These are phyloP conservation scores for Drosophila asahinai DNA, from an alignment of 1,140 invertebrate genomes.

Conservation along the genomic window DNA sequence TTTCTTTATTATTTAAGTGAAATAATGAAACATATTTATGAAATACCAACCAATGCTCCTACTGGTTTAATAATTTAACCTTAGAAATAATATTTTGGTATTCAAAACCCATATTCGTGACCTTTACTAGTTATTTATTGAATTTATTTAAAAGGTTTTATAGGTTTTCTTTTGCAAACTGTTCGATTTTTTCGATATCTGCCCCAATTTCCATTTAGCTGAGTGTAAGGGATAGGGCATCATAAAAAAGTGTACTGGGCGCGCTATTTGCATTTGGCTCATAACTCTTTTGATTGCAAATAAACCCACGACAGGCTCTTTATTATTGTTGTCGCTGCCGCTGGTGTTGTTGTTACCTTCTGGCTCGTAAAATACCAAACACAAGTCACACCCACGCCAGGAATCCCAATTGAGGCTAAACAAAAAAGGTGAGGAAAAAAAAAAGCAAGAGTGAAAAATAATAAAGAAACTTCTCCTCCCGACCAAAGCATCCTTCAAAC, in stretches of 20 bases:
- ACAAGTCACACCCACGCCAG: constrained; percentile 71
- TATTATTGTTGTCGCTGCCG: constrained; percentile 57
- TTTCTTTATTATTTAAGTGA: neutral
- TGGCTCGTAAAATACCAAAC: constrained; percentile 70
- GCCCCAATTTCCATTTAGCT: constrained; percentile 15
- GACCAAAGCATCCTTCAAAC: constrained; percentile 68
- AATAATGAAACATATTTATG: neutral
- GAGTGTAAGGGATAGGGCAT: constrained; percentile 48
- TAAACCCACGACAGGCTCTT: constrained; percentile 63
- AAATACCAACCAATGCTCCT: neutral
- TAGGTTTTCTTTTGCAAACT: neutral
- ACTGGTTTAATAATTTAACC: neutral
- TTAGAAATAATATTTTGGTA: neutral
- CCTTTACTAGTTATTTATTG: neutral
- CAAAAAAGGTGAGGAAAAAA: constrained; percentile 41
- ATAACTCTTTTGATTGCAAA: constrained; percentile 83
- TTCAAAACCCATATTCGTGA: neutral
- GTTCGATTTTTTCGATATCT: too few species aligned
- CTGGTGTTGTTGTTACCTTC: constrained; percentile 61
- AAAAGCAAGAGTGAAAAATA: constrained; percentile 47
- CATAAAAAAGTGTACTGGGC: constrained; percentile 64
- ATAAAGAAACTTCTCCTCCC: constrained; percentile 51
- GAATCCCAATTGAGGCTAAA: constrained; percentile 60
- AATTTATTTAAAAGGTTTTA: neutral
- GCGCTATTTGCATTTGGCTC: constrained; percentile 80